Percentiles rank a stretch among this genome's conserved stretches.
Evolutionary conservation across 1,140 invertebrate species (phyloP).

Genomic region (Laupala kohalensis): DNA sequence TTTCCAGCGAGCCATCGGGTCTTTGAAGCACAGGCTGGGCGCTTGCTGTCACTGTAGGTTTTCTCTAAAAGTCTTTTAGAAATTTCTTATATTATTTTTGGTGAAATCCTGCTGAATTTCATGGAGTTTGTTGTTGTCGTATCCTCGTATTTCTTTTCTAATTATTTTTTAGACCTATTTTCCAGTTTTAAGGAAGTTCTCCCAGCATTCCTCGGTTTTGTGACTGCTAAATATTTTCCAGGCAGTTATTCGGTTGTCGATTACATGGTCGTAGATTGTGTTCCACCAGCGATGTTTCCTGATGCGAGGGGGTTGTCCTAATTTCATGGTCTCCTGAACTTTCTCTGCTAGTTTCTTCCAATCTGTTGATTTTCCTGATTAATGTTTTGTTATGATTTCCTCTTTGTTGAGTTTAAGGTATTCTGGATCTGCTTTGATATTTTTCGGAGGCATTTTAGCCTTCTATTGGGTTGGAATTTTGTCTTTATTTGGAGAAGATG

Average conservation of each 20-base stretch:
- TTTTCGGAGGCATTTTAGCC: too few relatives aligned
- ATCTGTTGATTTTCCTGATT: neutral
- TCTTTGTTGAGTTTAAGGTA: neutral
- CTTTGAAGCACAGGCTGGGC: constrained; percentile 1
- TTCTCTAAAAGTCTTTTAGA: constrained; percentile 1
- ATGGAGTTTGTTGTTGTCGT: neutral
- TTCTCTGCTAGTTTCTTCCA: neutral
- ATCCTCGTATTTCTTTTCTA: constrained; percentile 1
- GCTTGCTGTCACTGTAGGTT: neutral
- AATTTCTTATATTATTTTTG: neutral
- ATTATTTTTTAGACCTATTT: neutral
- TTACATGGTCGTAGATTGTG: neutral
- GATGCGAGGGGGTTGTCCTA: neutral
- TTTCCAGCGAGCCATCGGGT: neutral
- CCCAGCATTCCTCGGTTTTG: neutral
- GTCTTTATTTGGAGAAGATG: neutral
- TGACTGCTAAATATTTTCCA: neutral
- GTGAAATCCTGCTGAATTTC: constrained; percentile 1
- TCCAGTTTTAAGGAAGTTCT: neutral
- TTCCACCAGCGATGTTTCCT: constrained; percentile 4
- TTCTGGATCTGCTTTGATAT: neutral
- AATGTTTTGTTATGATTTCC: neutral
- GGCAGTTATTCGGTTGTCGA: neutral
- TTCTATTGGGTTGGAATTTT: neutral
- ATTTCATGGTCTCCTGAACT: neutral